These are phyloP conservation scores for Margaritifera margaritifera DNA, from an alignment of 2,888 invertebrate genomes.

Conservation along the genomic window DNA sequence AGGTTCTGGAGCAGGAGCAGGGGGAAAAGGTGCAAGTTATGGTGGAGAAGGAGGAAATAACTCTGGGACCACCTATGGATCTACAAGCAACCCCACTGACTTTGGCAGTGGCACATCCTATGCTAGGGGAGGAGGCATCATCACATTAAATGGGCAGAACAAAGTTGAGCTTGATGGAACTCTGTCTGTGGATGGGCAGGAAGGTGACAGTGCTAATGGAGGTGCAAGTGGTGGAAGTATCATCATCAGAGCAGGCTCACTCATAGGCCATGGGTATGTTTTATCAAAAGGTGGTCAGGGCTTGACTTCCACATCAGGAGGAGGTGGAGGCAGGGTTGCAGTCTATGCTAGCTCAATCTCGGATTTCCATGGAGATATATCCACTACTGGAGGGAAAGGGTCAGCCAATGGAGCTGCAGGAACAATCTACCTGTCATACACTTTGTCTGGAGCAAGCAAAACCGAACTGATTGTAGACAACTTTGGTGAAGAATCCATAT, in stretches of 20 bases:
- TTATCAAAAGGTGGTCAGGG: conserved; percentile 41
- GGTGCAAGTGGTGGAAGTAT: conserved; percentile 48
- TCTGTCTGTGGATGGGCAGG: conserved; percentile 37
- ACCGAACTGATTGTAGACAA: conserved; percentile 38
- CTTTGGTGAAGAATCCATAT: conserved; percentile 18
- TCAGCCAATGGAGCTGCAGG: conserved; percentile 47
- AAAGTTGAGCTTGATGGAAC: conserved; percentile 42
- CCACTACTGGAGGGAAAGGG: conserved; percentile 42
- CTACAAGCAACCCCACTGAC: conserved; percentile 24
- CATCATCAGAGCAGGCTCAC: conserved; percentile 23
- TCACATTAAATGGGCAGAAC: conserved; percentile 25
- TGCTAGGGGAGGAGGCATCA: conserved; percentile 48
- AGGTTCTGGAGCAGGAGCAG: conserved; percentile 25
- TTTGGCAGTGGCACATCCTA: conserved; percentile 43
- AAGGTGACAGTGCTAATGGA: conserved; percentile 25
- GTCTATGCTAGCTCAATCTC: conserved; percentile 28
- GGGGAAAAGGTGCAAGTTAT: conserved; percentile 42
- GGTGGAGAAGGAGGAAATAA: conserved; percentile 54
- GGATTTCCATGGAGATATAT: conserved; percentile 34
- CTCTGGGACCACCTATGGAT: conserved; percentile 38
- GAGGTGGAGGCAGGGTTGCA: conserved; percentile 51
- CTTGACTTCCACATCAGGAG: conserved; percentile 14
- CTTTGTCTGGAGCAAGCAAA: conserved; percentile 31
- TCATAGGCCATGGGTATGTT: conserved; percentile 50
- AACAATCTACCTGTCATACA: conserved; percentile 42